A percentile compares a stretch with the other conserved stretches of the same genome.
Evolutionary conservation across 37 sponge, comb jelly and placozoan species (phyloP).

Genomic region (Ianthella basta): DNA sequence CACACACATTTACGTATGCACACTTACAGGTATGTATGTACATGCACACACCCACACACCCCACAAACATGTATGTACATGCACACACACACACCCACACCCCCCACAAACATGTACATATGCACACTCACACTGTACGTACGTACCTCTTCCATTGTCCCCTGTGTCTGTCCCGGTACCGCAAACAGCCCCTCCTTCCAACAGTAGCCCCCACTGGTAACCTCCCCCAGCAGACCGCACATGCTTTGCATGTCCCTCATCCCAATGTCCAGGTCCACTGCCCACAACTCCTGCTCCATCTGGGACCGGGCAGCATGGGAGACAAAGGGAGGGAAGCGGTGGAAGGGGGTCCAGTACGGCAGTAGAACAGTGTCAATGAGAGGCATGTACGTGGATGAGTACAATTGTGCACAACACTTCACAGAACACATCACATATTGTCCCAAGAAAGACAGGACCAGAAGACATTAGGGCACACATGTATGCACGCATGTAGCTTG

Average conservation of each 20-base stretch:
- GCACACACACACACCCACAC: not conserved
- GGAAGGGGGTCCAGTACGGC: too few species aligned
- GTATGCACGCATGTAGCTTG: too few species aligned
- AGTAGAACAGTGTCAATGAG: too few species aligned
- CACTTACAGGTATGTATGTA: too few species aligned
- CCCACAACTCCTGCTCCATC: constrained; percentile 83
- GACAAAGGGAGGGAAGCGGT: too few species aligned
- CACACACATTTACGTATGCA: too few species aligned
- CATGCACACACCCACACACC: too few species aligned
- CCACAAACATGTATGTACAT: too few species aligned
- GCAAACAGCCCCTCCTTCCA: constrained; percentile 28
- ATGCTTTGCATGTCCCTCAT: constrained; percentile 74
- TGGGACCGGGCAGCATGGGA: constrained; percentile 21
- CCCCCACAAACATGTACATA: too few species aligned
- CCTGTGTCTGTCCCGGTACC: not conserved
- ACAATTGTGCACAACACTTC: not conserved
- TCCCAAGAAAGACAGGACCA: too few species aligned
- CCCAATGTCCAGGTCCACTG: constrained; percentile 83
- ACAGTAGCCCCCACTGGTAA: constrained; percentile 65
- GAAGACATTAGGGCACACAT: too few species aligned
- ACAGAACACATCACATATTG: not conserved
- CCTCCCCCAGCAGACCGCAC: constrained; percentile 52
- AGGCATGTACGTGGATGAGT: too few species aligned
- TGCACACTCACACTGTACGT: not conserved
- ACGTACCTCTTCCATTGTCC: constrained; percentile 21